Conservation (phyloP, 1,140 invertebrate genomes). For the Macrobrachium nipponense region DNA sequence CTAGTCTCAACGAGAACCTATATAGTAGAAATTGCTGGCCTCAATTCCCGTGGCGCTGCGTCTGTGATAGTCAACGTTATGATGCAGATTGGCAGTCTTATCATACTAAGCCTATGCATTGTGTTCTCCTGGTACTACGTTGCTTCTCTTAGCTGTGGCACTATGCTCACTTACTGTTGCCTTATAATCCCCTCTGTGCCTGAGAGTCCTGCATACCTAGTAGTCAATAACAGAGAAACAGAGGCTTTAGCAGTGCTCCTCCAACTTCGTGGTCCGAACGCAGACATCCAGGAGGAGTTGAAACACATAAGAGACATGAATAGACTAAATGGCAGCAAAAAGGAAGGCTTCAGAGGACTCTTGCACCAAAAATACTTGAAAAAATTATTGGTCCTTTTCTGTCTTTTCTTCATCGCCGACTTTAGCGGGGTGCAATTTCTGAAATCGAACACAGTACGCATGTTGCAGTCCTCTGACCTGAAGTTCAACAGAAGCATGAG, state of each 20-base stretch:
- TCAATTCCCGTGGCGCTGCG: neutral
- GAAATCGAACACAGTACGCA: neutral
- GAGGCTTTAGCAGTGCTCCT: neutral
- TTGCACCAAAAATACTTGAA: neutral
- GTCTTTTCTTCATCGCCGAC: neutral
- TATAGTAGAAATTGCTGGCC: neutral
- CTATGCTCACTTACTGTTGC: neutral
- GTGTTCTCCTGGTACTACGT: neutral
- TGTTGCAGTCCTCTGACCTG: neutral
- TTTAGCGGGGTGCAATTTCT: neutral
- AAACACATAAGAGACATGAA: neutral
- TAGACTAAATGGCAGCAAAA: neutral
- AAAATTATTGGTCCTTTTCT: neutral
- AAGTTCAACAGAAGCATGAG: neutral
- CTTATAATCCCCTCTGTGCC: neutral
- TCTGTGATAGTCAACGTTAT: neutral
- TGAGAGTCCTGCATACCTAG: neutral
- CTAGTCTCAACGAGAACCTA: neutral
- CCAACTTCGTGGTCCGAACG: neutral
- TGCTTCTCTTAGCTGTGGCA: neutral
- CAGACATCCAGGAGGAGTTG: neutral
- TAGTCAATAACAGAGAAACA: neutral
- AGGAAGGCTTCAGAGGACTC: neutral
- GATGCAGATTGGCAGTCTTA: neutral
- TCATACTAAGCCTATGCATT: neutral